Evolutionary conservation across 2,113 vertebrate species (phyloP).

Genomic region (Acrocephalus kingi): DNA sequence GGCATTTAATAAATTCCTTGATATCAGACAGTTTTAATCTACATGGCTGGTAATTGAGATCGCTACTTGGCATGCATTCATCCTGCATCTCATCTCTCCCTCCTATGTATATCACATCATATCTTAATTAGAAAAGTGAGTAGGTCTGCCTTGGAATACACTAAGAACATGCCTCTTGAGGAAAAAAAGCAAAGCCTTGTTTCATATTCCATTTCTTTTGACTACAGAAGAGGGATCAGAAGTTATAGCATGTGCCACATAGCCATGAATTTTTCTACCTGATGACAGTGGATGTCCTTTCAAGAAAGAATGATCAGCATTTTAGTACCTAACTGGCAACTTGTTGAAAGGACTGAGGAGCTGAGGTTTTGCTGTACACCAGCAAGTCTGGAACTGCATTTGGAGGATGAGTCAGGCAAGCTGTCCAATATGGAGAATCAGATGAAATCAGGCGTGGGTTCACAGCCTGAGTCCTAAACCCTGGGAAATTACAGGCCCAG

Average conservation of each 20-base stretch:
- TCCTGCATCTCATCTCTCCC: constrained; percentile 35
- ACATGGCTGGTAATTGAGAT: constrained; percentile 31
- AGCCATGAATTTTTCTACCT: neutral
- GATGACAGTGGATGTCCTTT: neutral
- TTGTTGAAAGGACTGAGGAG: constrained; percentile 31
- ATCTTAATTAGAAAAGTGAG: constrained; percentile 59
- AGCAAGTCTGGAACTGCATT: constrained; percentile 31
- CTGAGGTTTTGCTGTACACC: neutral
- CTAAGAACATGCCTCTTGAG: neutral
- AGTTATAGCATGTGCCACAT: neutral
- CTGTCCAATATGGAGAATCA: neutral
- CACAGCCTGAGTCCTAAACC: neutral
- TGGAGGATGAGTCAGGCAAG: neutral
- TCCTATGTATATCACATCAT: constrained; percentile 17
- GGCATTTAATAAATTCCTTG: constrained; percentile 43
- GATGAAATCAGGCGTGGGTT: neutral
- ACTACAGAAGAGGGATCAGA: neutral
- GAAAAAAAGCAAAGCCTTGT: neutral
- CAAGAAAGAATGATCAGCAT: neutral
- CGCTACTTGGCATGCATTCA: constrained; percentile 20
- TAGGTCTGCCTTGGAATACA: constrained; percentile 14
- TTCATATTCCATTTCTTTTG: neutral
- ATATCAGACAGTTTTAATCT: constrained; percentile 35
- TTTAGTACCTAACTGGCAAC: constrained; percentile 10
- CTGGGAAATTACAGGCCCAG: neutral